phyloP scores from a whole-genome alignment of 2,113 vertebrate species.

The Perccottus glenii region DNA sequence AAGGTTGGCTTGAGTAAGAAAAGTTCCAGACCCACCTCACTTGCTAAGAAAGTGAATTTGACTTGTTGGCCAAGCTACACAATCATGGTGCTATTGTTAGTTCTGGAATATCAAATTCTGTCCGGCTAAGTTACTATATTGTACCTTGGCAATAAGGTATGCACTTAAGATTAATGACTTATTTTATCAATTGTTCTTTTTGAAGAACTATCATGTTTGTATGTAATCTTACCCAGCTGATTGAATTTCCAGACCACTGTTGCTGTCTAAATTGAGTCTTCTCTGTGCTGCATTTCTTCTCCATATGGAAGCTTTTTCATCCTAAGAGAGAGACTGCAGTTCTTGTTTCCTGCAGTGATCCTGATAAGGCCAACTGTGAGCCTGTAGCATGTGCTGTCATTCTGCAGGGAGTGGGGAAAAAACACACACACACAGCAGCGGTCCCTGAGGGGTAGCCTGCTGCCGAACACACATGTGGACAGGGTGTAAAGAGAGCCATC shows the following conservation, averaged over 20 bases:
- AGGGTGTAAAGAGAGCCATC: constrained; percentile 18
- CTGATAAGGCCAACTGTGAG: constrained; percentile 45
- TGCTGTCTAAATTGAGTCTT: constrained; percentile 6
- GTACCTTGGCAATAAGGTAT: too few species aligned
- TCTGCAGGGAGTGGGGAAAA: background rate
- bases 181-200: background rate
- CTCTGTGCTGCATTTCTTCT: constrained; percentile 19
- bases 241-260: constrained; percentile 7
- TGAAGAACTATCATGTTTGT: background rate
- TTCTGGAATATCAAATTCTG: too few species aligned
- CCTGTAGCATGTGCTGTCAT: constrained; percentile 34
- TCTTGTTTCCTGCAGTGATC: constrained; percentile 25
- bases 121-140: too few species aligned
- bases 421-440: constrained; percentile 16
- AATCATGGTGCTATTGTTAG: too few species aligned
- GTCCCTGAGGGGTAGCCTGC: constrained; percentile 33
- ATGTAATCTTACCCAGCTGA: constrained; percentile 3
- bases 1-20: too few species aligned
- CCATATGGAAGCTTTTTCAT: constrained; percentile 30
- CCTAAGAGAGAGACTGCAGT: constrained; percentile 37
- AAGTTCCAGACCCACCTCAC: too few species aligned
- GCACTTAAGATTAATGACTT: background rate
- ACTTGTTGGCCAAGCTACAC: too few species aligned
- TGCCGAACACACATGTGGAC: constrained; percentile 23
- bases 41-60: too few species aligned